Evolutionary conservation across 2,797 vertebrate genomes (phyloP).

Genomic region (Intellagama lesueurii): DNA sequence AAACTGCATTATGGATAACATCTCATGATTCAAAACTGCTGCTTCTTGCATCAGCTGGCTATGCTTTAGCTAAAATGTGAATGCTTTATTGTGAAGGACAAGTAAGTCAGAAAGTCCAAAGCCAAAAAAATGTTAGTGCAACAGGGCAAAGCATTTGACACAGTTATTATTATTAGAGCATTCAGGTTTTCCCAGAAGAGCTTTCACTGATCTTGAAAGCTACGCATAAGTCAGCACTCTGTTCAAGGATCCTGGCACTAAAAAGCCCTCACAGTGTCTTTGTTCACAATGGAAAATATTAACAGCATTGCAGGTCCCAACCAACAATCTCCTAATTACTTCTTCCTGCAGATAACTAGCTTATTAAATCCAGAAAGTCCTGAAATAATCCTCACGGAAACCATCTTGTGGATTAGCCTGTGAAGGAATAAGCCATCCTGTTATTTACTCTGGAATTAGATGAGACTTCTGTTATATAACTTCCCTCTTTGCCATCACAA

Average conservation of each 20-base stretch:
- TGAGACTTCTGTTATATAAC: constrained; percentile 21
- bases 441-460: constrained; percentile 43
- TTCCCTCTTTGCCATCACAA: neutral
- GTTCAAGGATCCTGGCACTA: constrained; percentile 61
- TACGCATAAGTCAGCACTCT: neutral
- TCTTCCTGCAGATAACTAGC: constrained; percentile 74
- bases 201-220: neutral
- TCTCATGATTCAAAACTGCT: neutral
- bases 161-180: constrained; percentile 21
- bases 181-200: constrained; percentile 37
- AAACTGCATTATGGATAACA: neutral
- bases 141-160: neutral
- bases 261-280: constrained; percentile 69
- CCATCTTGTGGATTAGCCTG: constrained; percentile 60
- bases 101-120: neutral
- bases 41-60: neutral
- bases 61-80: neutral
- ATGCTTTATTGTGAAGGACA: neutral
- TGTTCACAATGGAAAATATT: constrained; percentile 69
- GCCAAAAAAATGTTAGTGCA: neutral
- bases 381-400: constrained; percentile 75
- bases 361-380: constrained; percentile 76
- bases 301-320: constrained; percentile 70
- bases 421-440: constrained; percentile 53
- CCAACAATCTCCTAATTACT: constrained; percentile 76